Evolutionary conservation across 2,797 vertebrate genomes (phyloP), one percentile per base, ranked within the genome.

Genomic region (Dryobates pubescens): DNA sequence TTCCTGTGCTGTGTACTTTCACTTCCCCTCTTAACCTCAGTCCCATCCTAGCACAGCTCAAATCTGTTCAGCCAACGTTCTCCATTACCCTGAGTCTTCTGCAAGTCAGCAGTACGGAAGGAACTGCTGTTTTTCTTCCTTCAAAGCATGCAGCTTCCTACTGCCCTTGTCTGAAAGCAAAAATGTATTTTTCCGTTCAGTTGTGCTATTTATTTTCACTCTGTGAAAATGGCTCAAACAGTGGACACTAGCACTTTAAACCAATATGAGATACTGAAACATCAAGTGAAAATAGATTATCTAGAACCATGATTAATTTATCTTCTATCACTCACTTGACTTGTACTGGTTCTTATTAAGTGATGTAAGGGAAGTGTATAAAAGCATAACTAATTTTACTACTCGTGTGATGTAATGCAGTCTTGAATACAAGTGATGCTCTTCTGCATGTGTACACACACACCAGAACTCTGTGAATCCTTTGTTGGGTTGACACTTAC

Each of bases 391-490:
- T 30, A 54, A 62, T n/a, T 86, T 84, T 78, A 15, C 17, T 62
- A 5, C 10, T 23, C 2, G 13, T 7, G 20, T 17, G 54, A 67
- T 78, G 47, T 32, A 32, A 5, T 7, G 17, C 45, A 78, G 43
- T n/a, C 26, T 69, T 10, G 6, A 65, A 51, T 65, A 22, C 9
- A 58, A 81, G 34, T 3, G 4, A 8, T 14, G 45, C 41, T 68
- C 49, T 75, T 30, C 18, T 11, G 14, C 30, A 7, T 0, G 67
- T 49, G 38, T 64, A 17, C 23, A 67, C 38, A 51, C 20, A 13
- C 0, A 0, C 26, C 16, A 51, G 47, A 38, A 63, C 29, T 16
- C 11, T 7, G 14, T 7, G 24, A 78, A 38, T 27, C 13, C 17
- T 49, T 15, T 75, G 29, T n/a, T n/a, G n/a, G n/a, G n/a, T n/a